Percentiles rank a stretch among this genome's conserved stretches.
These are phyloP conservation scores for Pristionchus maxplancki DNA, from an alignment of 2,888 invertebrate species.

Conservation along the genomic window DNA sequence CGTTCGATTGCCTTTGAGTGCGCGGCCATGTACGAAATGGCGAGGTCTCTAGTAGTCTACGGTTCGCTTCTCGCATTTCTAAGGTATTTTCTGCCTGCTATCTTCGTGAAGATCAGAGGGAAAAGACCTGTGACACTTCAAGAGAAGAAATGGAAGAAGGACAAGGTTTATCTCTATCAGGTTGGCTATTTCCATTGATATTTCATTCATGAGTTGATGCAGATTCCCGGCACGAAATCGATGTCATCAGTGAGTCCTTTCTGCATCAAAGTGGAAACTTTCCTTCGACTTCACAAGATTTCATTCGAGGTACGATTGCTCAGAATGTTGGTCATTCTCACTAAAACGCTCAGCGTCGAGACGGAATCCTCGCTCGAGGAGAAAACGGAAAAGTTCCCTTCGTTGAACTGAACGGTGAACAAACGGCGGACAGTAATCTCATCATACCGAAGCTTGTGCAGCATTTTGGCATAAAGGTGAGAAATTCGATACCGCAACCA, in stretches of 20 bases:
- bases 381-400: conserved; percentile 11
- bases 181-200: neutral
- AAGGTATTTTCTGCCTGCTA: neutral
- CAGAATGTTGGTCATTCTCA: too few species aligned
- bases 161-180: conserved; percentile 21
- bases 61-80: neutral
- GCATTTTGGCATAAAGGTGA: neutral
- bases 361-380: neutral
- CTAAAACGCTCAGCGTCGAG: conserved; percentile 30
- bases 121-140: neutral
- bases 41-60: neutral
- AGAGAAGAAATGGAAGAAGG: conserved; percentile 15
- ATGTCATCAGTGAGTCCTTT: conserved; percentile 42
- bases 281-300: conserved; percentile 32
- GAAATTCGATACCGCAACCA: neutral
- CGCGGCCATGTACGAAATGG: neutral
- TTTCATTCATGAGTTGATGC: neutral
- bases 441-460: neutral
- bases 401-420: neutral
- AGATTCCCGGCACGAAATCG: neutral
- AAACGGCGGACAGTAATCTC: neutral
- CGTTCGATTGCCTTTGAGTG: neutral
- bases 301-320: neutral
- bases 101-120: neutral
- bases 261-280: conserved; percentile 50